phyloP scores from a whole-genome alignment of 2,113 vertebrate genomes.

The Antechinus flavipes region DNA sequence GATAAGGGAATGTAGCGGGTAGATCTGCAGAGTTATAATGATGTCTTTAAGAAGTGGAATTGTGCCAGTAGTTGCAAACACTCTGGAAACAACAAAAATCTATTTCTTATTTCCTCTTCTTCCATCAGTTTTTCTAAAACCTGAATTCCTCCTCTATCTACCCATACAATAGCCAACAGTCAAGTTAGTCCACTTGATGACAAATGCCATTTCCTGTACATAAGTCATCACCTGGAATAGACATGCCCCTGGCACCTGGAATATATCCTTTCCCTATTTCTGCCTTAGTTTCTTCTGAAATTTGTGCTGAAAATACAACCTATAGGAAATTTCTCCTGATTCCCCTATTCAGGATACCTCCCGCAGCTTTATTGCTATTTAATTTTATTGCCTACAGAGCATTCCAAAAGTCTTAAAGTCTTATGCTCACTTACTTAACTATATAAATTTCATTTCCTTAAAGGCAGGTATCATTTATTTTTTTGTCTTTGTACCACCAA shows the following conservation, averaged over 20 bases:
- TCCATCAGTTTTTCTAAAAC: not conserved
- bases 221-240: not conserved
- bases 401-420: not conserved
- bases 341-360: too few species aligned
- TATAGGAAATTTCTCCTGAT: too few species aligned
- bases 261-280: not conserved
- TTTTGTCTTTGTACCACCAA: not conserved
- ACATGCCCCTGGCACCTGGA: not conserved
- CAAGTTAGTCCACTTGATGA: not conserved
- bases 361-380: not conserved
- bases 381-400: not conserved
- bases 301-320: too few species aligned
- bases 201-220: not conserved
- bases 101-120: not conserved
- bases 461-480: not conserved
- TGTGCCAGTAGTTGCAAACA: not conserved
- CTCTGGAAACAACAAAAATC: not conserved
- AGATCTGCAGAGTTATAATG: not conserved
- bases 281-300: not conserved
- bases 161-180: not conserved
- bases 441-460: not conserved
- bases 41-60: not conserved
- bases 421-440: not conserved
- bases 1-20: not conserved
- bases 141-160: not conserved